phyloP scores from a whole-genome alignment of 2,113 vertebrate species.

The Capreolus pygargus region DNA sequence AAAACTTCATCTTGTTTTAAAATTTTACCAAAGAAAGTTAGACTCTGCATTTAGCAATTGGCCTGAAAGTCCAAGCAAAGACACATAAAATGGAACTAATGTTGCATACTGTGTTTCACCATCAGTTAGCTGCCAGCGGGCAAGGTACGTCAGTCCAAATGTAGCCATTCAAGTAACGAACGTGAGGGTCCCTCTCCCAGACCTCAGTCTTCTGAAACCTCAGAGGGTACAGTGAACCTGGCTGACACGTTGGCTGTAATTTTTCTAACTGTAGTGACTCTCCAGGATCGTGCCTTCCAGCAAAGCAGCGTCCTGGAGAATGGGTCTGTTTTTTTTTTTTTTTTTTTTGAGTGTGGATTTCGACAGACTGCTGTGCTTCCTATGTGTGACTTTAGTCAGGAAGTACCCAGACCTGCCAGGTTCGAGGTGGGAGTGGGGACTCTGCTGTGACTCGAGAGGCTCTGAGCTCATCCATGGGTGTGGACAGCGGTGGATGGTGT shows the following conservation, averaged over 20 bases:
- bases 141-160: neutral
- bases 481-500: neutral
- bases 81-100: accelerated
- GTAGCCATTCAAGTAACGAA: neutral
- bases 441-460: neutral
- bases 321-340: neutral
- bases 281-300: neutral
- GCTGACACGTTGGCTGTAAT: neutral
- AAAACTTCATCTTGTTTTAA: neutral
- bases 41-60: neutral
- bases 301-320: accelerated
- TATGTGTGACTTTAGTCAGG: neutral
- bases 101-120: accelerated
- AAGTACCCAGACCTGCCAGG: neutral
- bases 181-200: accelerated
- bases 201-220: accelerated
- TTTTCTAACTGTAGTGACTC: neutral
- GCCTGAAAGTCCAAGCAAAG: neutral
- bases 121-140: neutral
- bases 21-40: neutral
- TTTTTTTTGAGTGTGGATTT: neutral
- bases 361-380: neutral
- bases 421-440: neutral
- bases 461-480: accelerated
- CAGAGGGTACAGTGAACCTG: accelerated